Conservation (phyloP, 2,888 invertebrate genomes). For the Sphinx pinastri region DNA sequence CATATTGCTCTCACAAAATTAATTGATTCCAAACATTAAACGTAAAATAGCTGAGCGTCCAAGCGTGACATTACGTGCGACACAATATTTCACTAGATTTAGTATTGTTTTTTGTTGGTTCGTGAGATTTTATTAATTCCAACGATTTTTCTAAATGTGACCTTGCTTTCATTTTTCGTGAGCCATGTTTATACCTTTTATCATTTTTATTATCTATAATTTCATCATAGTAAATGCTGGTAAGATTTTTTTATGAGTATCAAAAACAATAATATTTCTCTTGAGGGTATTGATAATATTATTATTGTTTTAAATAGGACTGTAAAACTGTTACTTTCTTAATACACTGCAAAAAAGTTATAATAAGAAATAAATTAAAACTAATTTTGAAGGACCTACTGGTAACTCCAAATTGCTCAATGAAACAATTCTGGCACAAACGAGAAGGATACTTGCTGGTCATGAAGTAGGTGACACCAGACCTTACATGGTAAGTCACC, state of each 20-base stretch:
- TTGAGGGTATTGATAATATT: too few species aligned
- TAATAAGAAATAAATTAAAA: too few species aligned
- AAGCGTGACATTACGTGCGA: conserved; percentile 26
- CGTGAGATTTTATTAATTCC: neutral
- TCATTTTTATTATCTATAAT: neutral
- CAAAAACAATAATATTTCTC: neutral
- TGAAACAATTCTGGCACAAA: conserved; percentile 26
- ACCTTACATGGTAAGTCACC: conserved; percentile 62
- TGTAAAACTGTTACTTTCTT: too few species aligned
- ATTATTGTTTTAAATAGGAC: too few species aligned
- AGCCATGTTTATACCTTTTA: conserved; percentile 3
- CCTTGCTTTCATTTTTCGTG: neutral
- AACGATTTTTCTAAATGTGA: neutral
- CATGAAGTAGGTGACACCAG: conserved; percentile 55
- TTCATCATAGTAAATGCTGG: neutral
- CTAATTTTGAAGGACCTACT: neutral
- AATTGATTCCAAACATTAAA: neutral
- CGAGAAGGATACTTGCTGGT: conserved; percentile 61
- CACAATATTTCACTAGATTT: neutral
- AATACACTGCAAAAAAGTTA: too few species aligned
- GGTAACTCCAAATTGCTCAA: neutral
- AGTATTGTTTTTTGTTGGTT: neutral
- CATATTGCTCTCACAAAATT: too few species aligned
- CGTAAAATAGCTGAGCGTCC: conserved; percentile 15
- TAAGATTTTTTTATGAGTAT: neutral